Conservation (phyloP, 2,113 vertebrate species). For the Aptenodytes patagonicus region DNA sequence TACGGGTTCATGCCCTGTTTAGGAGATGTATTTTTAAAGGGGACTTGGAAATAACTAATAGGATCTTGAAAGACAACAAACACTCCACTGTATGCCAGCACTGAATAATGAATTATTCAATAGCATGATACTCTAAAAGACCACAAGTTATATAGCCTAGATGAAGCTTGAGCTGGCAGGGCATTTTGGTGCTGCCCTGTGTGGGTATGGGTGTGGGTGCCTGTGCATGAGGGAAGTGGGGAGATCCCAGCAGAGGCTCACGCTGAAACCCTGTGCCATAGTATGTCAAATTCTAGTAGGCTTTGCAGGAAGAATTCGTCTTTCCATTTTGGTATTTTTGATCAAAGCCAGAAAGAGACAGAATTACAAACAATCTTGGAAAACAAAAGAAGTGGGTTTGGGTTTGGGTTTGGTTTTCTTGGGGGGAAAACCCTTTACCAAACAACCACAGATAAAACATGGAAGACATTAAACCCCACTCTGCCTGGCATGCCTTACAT, state of each 20-base stretch:
- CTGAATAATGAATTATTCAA: not conserved
- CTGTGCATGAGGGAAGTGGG: not conserved
- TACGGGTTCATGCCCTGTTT: not conserved
- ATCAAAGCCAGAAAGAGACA: not conserved
- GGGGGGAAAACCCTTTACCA: not conserved
- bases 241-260: not conserved
- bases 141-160: not conserved
- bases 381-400: not conserved
- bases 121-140: not conserved
- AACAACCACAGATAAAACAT: not conserved
- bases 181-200: not conserved
- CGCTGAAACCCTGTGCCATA: not conserved
- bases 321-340: not conserved
- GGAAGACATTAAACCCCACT: not conserved
- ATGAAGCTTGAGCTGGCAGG: not conserved
- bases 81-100: not conserved
- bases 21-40: not conserved
- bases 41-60: not conserved
- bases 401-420: not conserved
- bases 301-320: not conserved
- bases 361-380: not conserved
- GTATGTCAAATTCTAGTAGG: not conserved
- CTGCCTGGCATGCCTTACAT: not conserved
- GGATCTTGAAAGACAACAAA: not conserved
- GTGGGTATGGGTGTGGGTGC: rapidly evolving